These are phyloP conservation scores for Crotophaga sulcirostris DNA, from an alignment of 2,113 vertebrate genomes.

Conservation along the genomic window DNA sequence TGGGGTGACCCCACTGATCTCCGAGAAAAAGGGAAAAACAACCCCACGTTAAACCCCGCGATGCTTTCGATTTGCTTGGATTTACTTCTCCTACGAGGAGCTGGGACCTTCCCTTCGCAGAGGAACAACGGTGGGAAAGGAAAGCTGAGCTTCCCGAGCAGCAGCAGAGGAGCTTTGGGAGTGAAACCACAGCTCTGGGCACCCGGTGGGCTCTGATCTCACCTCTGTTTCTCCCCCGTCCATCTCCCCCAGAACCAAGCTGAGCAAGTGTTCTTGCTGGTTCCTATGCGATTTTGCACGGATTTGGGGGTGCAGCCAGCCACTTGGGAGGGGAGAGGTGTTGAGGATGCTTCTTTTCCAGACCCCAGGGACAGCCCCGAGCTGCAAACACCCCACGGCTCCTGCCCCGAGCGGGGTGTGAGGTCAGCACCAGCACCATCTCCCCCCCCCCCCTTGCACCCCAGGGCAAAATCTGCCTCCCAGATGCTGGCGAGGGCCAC, in stretches of 20 bases:
- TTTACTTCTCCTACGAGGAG: no score
- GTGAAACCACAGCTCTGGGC: background rate
- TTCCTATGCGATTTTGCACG: fast-evolving
- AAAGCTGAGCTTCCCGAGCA: background rate
- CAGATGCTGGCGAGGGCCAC: background rate
- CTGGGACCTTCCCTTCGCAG: background rate
- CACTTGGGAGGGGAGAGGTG: fast-evolving
- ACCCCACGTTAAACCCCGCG: fast-evolving
- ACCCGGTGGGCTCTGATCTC: background rate
- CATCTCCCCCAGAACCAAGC: background rate
- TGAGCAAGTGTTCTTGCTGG: fast-evolving
- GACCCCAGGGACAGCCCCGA: fast-evolving
- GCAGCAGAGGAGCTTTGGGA: background rate
- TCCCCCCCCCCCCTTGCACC: background rate
- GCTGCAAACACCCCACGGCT: fast-evolving
- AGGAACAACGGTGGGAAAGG: background rate
- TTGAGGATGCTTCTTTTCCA: background rate
- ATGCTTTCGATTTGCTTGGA: background rate
- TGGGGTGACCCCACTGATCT: fast-evolving
- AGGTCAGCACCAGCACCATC: background rate
- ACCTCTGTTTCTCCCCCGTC: background rate
- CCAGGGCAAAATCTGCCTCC: background rate
- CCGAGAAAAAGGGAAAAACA: fast-evolving
- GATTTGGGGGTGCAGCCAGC: background rate
- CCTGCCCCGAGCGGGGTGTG: background rate